These are phyloP conservation scores for Phalera bucephala DNA, from an alignment of 2,888 invertebrate species.

Conservation along the genomic window DNA sequence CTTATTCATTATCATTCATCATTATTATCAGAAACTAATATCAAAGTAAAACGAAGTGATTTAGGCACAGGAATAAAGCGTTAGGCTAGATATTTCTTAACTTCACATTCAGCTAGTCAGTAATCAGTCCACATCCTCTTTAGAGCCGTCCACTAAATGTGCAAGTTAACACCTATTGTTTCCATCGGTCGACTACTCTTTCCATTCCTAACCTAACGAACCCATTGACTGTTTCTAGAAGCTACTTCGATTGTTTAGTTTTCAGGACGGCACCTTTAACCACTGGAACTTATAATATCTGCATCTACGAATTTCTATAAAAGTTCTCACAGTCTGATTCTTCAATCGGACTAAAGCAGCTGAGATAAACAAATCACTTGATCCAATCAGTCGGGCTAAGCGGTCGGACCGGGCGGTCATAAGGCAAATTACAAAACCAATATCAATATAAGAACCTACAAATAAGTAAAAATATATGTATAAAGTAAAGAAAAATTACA, in stretches of 20 bases:
- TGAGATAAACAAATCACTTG: too few species aligned
- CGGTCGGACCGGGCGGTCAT: too few species aligned
- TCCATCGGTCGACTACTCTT: constrained; percentile 52
- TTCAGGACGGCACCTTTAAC: constrained; percentile 57
- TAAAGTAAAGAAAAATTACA: too few species aligned
- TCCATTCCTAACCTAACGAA: constrained; percentile 51
- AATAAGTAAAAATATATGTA: too few species aligned
- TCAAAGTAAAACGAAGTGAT: neutral
- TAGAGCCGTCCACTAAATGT: constrained; percentile 46
- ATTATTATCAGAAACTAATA: too few species aligned
- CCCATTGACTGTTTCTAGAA: constrained; percentile 56
- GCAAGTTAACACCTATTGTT: constrained; percentile 65
- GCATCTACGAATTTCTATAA: neutral
- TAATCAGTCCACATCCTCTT: constrained; percentile 59
- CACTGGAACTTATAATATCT: constrained; percentile 36
- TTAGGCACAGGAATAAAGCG: neutral
- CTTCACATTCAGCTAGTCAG: constrained; percentile 30
- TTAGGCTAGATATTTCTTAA: neutral
- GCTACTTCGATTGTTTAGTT: constrained; percentile 58
- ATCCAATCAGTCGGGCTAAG: too few species aligned
- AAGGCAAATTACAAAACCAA: too few species aligned
- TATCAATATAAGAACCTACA: too few species aligned
- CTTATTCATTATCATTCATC: too few species aligned
- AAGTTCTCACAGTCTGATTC: too few species aligned
- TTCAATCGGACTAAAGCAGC: too few species aligned